Evolutionary conservation across 2,113 vertebrate genomes (phyloP).

Genomic region (Erpornis zantholeuca): DNA sequence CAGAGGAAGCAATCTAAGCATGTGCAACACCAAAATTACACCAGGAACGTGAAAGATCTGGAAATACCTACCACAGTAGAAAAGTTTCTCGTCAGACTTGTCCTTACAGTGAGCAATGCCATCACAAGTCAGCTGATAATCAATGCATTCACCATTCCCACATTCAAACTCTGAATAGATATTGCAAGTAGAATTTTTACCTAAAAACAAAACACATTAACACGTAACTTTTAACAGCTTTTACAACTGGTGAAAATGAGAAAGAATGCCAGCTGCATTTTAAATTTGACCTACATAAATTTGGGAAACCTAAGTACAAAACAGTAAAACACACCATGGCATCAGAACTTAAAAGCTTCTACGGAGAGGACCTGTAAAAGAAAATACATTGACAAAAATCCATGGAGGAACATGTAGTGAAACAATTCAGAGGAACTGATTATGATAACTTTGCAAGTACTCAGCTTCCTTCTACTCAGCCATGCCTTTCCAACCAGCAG

Average conservation of each 20-base stretch:
- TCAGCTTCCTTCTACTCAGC: neutral
- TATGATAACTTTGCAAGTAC: neutral
- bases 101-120: constrained; percentile 93
- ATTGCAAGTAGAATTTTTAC: constrained; percentile 92
- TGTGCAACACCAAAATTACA: neutral
- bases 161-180: constrained; percentile 94
- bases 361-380: neutral
- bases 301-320: neutral
- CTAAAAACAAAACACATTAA: constrained; percentile 65
- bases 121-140: constrained; percentile 92
- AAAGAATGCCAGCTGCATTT: neutral
- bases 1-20: neutral
- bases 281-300: neutral
- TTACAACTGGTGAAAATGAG: neutral
- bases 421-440: neutral
- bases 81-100: constrained; percentile 96
- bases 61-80: constrained; percentile 89
- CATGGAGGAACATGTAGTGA: neutral
- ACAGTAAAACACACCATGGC: neutral
- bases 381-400: neutral
- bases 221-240: neutral
- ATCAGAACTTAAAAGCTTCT: neutral
- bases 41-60: neutral
- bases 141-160: constrained; percentile 93
- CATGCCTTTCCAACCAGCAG: accelerated